Evolutionary conservation across 2,113 vertebrate species (phyloP), one percentile per base, ranked within the genome.

Genomic region (Perca schrenkii): DNA sequence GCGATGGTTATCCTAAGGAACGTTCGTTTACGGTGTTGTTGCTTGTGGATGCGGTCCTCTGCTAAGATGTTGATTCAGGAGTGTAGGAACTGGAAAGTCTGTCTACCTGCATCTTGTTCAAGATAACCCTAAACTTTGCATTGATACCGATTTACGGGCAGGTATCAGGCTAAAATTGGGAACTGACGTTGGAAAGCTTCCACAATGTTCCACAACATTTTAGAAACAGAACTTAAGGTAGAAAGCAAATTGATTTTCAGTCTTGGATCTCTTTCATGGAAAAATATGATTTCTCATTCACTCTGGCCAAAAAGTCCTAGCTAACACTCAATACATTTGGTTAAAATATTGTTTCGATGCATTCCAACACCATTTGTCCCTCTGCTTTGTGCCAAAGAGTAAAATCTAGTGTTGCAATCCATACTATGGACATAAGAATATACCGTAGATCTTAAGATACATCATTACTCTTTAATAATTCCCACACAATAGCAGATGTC

Each of bases 401-500:
- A 1, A 36, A n/a, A 54, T 64, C 15, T 8, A 28, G 2, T 22
- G 52, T 43, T 28, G 17, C 28, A 54, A 12, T 36, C 46, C 3
- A 31, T 70, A 12, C 73, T 31, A 13, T 69, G 56, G 82, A 64
- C 57, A 68, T 70, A 47, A 21, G 66, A 72, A 54, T 46, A 16
- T 19, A 28, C 40, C 40, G 17, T 47, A 49, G 65, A 81, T 86
- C 10, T 77, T 57, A 17, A 40, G 65, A 57, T 43, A 1, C 36
- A 6, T 40, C 50, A 56, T 76, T 52, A 12, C 62, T 78, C 66
- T 88, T 72, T 80, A 60, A 82, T 79, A 54, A 69, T 72, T 57
- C 57, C 53, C 25, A 25, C 73, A 74, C 89, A 77, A 63, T 49
- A 79, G 74, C 77, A 82, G 82, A 89, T 89, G 89, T 84, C 66